A percentile compares a stretch with the other conserved stretches of the same genome.
These are phyloP conservation scores for Eristalis intricaria DNA, from an alignment of 2,888 invertebrate species.

Conservation along the genomic window DNA sequence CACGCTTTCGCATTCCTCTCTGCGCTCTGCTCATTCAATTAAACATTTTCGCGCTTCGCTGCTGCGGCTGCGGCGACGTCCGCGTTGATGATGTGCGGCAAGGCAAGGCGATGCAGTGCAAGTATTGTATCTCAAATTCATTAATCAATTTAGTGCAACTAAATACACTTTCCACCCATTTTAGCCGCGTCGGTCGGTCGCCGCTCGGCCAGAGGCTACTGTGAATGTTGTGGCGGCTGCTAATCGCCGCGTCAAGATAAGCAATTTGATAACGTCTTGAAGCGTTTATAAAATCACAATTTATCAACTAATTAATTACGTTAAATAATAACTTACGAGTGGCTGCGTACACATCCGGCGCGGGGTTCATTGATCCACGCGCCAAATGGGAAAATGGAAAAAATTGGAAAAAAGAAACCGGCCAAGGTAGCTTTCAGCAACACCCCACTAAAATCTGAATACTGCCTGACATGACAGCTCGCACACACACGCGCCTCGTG, in stretches of 20 bases:
- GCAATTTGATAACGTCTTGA: constrained; percentile 41
- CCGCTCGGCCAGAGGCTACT: too few species aligned
- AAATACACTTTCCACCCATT: constrained; percentile 52
- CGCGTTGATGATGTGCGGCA: constrained; percentile 13
- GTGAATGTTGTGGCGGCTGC: constrained; percentile 1
- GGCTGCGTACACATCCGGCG: constrained; percentile 4
- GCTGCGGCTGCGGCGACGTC: constrained; percentile 6
- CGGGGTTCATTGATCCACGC: constrained; percentile 34
- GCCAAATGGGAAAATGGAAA: background rate
- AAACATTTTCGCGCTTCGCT: constrained; percentile 17
- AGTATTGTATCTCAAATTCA: constrained; percentile 44
- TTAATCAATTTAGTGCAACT: constrained; percentile 66
- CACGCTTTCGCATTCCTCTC: constrained; percentile 56
- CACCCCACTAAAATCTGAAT: constrained; percentile 37
- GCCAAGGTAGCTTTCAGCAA: background rate
- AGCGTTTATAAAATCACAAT: constrained; percentile 30
- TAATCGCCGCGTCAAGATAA: constrained; percentile 51
- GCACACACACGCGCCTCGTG: constrained; percentile 22
- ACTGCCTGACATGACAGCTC: constrained; percentile 14
- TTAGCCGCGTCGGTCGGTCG: background rate
- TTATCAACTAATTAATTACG: constrained; percentile 66
- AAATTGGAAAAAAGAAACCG: background rate
- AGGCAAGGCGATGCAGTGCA: background rate
- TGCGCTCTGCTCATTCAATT: constrained; percentile 49
- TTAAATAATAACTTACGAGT: constrained; percentile 29